These are phyloP conservation scores for Oncorhynchus tshawytscha DNA, from an alignment of 2,113 vertebrate genomes.

Conservation along the genomic window DNA sequence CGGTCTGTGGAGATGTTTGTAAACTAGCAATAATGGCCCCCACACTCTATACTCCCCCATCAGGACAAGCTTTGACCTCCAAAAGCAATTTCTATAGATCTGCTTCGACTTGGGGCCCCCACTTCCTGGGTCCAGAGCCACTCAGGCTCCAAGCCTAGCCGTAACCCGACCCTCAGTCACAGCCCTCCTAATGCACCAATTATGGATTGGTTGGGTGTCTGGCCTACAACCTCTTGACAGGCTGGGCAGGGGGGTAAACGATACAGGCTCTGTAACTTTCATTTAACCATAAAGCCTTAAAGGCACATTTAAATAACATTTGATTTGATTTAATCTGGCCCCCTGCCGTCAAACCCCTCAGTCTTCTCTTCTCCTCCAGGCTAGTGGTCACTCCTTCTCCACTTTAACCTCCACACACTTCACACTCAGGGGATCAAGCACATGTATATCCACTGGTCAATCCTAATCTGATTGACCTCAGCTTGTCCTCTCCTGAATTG, in stretches of 20 bases:
- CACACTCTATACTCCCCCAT: constrained; percentile 37
- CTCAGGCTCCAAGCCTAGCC: constrained; percentile 16
- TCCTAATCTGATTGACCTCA: constrained; percentile 38
- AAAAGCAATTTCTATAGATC: constrained; percentile 70
- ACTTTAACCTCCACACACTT: constrained; percentile 32
- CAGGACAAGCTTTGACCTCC: constrained; percentile 47
- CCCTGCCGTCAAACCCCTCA: constrained; percentile 2
- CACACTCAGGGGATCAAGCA: neutral
- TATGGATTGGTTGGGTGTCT: constrained; percentile 76
- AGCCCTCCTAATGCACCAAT: constrained; percentile 68
- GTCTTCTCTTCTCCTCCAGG: too few species aligned
- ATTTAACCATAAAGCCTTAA: constrained; percentile 32
- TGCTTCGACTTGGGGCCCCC: constrained; percentile 41
- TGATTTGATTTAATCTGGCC: neutral
- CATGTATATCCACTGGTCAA: constrained; percentile 43
- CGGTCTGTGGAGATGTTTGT: constrained; percentile 71
- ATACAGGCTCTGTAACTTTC: constrained; percentile 58
- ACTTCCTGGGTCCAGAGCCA: constrained; percentile 41
- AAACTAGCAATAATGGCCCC: constrained; percentile 70
- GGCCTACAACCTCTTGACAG: constrained; percentile 13
- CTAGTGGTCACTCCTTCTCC: neutral
- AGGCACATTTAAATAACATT: constrained; percentile 16
- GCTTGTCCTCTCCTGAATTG: too few species aligned
- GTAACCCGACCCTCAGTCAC: constrained; percentile 62
- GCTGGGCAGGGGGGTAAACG: constrained; percentile 26